Evolutionary conservation across 2,797 vertebrate species (phyloP), one percentile per base, ranked within the genome.

Genomic region (Masticophis lateralis): DNA sequence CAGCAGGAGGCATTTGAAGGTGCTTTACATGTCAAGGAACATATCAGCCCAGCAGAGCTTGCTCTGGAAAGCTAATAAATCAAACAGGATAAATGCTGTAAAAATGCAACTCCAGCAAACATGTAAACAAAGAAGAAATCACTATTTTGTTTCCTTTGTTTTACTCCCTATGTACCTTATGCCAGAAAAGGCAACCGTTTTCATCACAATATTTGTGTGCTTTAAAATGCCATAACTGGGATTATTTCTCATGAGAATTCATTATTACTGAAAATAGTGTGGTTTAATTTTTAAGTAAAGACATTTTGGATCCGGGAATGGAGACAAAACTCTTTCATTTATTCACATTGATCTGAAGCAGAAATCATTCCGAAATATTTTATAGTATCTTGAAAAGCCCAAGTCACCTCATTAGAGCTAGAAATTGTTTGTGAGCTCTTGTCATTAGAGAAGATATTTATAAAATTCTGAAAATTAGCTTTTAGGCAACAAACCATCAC

Each of bases 51-150:
- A 97, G 93, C 93, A 97, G 94, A 97, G 60, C 88, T 95, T 91
- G 94, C 57, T 93, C 56, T 94, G 92, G 92, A 96, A 97, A 96
- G 91, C 74, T 95, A 97, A 97, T 96, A 96, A 96, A 97, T 96
- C 93, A 95, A 96, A 91, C 90, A 95, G 88, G 3, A 16, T 61
- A 89, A 94, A 69, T 37, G 53, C 11, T 89, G 92, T 61, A 97
- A 95, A 97, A 96, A 51, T 95, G 94, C 90, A 92, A 79, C 55
- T 94, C 61, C 87, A 95, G 91, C 91, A 59, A 61, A 74, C 89
- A 92, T 7, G 79, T 93, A 93, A 96, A 96, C 93, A 25, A 89
- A 89, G 43, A 92, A 89, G 28, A 93, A 97, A 96, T 91, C 92
- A 95, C 14, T 74, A 4, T 2, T 51, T 4, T 66, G 61, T n/a